A percentile compares a stretch with the other conserved stretches of the same genome.
Conservation (phyloP, 2,113 vertebrate species). For the Lota lota region DNA sequence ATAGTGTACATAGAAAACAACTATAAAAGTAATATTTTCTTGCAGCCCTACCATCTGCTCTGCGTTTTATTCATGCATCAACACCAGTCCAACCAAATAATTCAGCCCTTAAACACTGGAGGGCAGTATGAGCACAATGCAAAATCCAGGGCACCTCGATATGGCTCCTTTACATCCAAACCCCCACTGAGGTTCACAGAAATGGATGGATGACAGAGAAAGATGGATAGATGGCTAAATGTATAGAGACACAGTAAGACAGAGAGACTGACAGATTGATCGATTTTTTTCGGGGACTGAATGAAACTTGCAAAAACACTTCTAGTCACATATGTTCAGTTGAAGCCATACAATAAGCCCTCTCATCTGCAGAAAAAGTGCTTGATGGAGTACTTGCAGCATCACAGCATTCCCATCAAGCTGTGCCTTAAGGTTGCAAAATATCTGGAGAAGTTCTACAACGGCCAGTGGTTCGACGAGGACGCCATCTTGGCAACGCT, state of each 20-base stretch:
- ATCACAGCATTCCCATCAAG: background rate
- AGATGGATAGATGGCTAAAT: background rate
- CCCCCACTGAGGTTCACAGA: background rate
- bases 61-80: background rate
- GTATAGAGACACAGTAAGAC: background rate
- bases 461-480: constrained; percentile 36
- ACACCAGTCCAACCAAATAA: background rate
- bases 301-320: too few species aligned
- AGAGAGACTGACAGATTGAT: background rate
- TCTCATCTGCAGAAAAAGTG: too few species aligned
- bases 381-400: background rate
- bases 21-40: too few species aligned
- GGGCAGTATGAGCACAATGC: constrained; percentile 54
- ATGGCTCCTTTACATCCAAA: background rate
- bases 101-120: constrained; percentile 41
- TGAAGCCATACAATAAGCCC: too few species aligned
- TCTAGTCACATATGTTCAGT: too few species aligned
- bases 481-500: constrained; percentile 27
- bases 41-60: background rate
- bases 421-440: constrained; percentile 28
- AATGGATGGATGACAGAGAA: background rate
- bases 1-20: too few species aligned
- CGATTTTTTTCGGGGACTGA: background rate
- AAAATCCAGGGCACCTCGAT: background rate
- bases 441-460: constrained; percentile 34